Evolutionary conservation across 2,113 vertebrate genomes (phyloP), one percentile per base, ranked within the genome.

Genomic region (Myotis davidii): DNA sequence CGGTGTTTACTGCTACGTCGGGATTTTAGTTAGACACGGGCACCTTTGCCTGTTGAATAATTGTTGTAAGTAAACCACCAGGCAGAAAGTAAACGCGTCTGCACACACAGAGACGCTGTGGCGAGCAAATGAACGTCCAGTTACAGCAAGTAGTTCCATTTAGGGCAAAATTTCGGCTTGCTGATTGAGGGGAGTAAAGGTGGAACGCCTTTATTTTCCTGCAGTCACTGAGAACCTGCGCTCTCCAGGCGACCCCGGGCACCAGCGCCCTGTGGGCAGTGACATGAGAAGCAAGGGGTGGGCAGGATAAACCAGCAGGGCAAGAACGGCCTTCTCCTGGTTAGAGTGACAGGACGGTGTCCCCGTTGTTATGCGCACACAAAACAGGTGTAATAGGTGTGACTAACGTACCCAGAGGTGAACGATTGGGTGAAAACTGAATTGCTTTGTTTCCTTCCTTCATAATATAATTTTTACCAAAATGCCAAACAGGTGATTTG

Each of bases 401-500:
- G 27, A 23, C 83, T n/a, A 59, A 64, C 78, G 81, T 96, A 70
- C 76, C n/a, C 78, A 90, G 85, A 82, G 61, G 18, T 61, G 3
- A 92, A 50, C 86, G 65, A 88, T 1, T 94, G 56, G 65, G 54
- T 86, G 84, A 81, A 94, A 92, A 10, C 17, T 12, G 18, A 39
- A 0, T 13, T 78, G 14, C 3, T 67, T 25, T 82, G 69, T 59
- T 94, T 97, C 87, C 73, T 97, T 97, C 48, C n/a, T 97, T 92
- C 90, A 18, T 90, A 84, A 96, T 92, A 83, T 29, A 89, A 56
- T 39, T 59, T 56, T 88, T 90, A 90, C 50, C 64, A 85, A 77
- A 91, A 92, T 89, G 48, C 81, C 78, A 97, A 94, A 95, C 95
- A 50, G 93, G 78, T 13, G 23, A 84, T 48, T 94, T 93, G 97